These are phyloP conservation scores for Cryptoprocta ferox DNA, from an alignment of 2,797 vertebrate species.

Conservation along the genomic window DNA sequence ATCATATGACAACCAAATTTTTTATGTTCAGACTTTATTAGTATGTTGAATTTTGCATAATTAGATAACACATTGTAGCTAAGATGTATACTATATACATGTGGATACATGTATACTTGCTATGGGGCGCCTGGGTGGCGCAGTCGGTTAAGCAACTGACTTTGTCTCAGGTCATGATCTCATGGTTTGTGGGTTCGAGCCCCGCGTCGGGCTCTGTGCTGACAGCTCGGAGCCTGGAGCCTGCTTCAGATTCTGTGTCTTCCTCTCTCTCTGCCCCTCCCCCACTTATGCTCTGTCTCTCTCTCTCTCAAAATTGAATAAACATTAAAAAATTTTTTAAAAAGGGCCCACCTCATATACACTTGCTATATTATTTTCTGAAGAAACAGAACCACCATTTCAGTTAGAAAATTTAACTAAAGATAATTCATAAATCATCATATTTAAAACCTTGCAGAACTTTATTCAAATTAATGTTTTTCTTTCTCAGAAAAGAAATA, in stretches of 20 bases:
- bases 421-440: constrained; percentile 49
- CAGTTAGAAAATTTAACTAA: constrained; percentile 26
- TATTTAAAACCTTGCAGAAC: constrained; percentile 43
- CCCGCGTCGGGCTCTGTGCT: too few species aligned
- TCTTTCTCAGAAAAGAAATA: constrained; percentile 44
- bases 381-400: neutral
- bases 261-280: too few species aligned
- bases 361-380: neutral
- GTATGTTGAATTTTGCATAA: constrained; percentile 48
- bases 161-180: too few species aligned
- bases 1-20: constrained; percentile 9
- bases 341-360: too few species aligned
- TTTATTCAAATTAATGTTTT: constrained; percentile 54
- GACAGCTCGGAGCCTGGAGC: too few species aligned
- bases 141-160: too few species aligned
- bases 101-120: neutral
- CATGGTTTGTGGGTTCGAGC: too few species aligned
- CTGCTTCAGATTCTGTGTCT: too few species aligned
- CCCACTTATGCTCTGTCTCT: too few species aligned
- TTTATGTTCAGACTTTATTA: constrained; percentile 34
- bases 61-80: neutral
- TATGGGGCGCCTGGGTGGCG: neutral
- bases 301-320: too few species aligned
- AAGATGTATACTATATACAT: neutral
- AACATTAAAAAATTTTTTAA: too few species aligned